Evolutionary conservation across 2,888 invertebrate species (phyloP).

Genomic region (Tachystola acroxantha): DNA sequence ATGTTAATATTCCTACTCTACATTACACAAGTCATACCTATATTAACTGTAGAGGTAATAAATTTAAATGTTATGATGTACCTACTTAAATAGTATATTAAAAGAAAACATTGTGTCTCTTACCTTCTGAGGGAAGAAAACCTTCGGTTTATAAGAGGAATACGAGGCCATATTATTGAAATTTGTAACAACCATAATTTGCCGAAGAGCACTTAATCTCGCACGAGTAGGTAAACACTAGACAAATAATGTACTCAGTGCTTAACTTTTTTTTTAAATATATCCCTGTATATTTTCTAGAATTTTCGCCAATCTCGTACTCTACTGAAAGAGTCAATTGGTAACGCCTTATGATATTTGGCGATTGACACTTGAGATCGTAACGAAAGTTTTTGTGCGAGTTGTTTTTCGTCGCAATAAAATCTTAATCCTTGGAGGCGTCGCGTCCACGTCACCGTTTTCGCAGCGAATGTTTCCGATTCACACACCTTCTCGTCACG

Average conservation of each 20-base stretch:
- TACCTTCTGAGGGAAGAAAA: constrained; percentile 75
- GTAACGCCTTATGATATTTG: constrained; percentile 45
- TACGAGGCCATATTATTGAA: constrained; percentile 74
- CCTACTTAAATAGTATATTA: no score
- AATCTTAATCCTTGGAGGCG: constrained; percentile 60
- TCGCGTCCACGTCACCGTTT: constrained; percentile 64
- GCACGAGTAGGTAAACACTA: constrained; percentile 53
- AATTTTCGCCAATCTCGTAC: constrained; percentile 66
- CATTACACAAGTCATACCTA: no score
- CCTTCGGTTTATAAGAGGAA: constrained; percentile 72
- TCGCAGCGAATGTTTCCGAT: constrained; percentile 37
- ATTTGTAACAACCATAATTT: constrained; percentile 74
- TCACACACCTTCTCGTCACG: constrained; percentile 25
- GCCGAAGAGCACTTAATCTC: constrained; percentile 51
- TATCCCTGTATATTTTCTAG: constrained; percentile 51
- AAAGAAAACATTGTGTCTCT: constrained; percentile 21
- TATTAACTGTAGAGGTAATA: no score
- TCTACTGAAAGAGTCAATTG: constrained; percentile 35
- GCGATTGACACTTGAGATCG: constrained; percentile 41
- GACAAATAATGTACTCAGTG: constrained; percentile 37
- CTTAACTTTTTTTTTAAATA: no score
- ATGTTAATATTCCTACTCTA: no score
- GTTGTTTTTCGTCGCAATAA: constrained; percentile 63
- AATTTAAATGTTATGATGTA: no score
- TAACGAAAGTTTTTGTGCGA: constrained; percentile 57